Evolutionary conservation across 2,113 vertebrate species (phyloP).

Genomic region (Chaetorhynchus papuensis): DNA sequence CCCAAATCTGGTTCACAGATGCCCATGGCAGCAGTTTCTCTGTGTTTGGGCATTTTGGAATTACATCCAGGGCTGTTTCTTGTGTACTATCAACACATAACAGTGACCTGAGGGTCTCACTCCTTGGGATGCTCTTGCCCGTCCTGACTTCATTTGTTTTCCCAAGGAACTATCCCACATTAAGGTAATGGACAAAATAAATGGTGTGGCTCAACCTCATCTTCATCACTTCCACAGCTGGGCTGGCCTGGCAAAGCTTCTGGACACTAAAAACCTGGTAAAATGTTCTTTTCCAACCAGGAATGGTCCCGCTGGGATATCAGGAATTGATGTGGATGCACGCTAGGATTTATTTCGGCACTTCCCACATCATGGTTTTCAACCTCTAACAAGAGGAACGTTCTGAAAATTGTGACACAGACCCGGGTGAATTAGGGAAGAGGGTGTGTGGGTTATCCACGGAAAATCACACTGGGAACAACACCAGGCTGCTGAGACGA

Average conservation of each 20-base stretch:
- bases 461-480: fast-evolving
- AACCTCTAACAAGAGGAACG: fast-evolving
- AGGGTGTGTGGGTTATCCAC: fast-evolving
- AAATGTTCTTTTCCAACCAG: background rate
- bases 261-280: fast-evolving
- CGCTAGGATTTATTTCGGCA: background rate
- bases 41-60: background rate
- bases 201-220: background rate
- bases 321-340: background rate
- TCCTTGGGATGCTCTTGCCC: background rate
- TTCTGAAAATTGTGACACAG: fast-evolving
- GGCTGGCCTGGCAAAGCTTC: background rate
- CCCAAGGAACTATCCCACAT: background rate
- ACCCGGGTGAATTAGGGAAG: background rate
- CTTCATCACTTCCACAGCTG: background rate
- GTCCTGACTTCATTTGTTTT: background rate
- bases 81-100: fast-evolving
- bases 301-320: background rate
- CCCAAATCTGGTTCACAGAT: fast-evolving
- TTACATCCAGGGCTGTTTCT: fast-evolving
- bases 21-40: background rate
- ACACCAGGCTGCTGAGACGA: fast-evolving
- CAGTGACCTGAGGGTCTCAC: fast-evolving
- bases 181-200: background rate
- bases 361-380: background rate